phyloP scores from a whole-genome alignment of 1,140 invertebrate species.

The Tetramorium alpestre region DNA sequence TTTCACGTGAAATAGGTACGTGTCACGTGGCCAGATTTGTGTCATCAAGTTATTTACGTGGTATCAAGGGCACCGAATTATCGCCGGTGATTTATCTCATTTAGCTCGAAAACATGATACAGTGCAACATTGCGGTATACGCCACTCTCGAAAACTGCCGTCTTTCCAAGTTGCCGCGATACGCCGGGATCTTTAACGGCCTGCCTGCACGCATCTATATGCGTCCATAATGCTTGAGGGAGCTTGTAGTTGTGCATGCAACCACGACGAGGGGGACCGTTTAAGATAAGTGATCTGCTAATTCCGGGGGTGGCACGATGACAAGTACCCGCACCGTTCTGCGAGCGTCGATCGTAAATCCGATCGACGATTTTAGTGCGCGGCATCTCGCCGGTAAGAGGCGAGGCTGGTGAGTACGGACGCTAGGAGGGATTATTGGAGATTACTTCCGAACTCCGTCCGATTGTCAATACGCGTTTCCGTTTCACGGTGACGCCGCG shows the following conservation, averaged over 20 bases:
- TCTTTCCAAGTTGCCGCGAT: neutral
- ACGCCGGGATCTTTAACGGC: conserved; percentile 34
- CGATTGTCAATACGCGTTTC: conserved; percentile 77
- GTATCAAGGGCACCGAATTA: neutral
- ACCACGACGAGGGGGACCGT: conserved; percentile 3
- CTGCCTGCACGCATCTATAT: neutral
- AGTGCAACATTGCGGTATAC: neutral
- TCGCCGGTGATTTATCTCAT: conserved; percentile 19
- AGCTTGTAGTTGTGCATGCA: neutral
- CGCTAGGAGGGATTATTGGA: conserved; percentile 73
- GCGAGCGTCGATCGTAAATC: conserved; percentile 53
- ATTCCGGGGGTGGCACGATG: neutral
- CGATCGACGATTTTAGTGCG: conserved; percentile 55
- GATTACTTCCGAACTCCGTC: conserved; percentile 75
- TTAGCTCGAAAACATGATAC: neutral
- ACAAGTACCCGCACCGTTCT: conserved; percentile 26
- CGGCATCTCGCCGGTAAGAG: neutral
- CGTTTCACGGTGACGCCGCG: conserved; percentile 73
- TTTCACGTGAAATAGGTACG: neutral
- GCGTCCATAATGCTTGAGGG: neutral
- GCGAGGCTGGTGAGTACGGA: neutral
- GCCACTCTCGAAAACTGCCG: conserved; percentile 1
- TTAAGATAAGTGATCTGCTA: conserved; percentile 46
- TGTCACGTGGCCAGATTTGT: neutral
- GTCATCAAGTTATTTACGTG: neutral